Conservation (phyloP, 2,113 vertebrate genomes). For the Dissostichus mawsoni region DNA sequence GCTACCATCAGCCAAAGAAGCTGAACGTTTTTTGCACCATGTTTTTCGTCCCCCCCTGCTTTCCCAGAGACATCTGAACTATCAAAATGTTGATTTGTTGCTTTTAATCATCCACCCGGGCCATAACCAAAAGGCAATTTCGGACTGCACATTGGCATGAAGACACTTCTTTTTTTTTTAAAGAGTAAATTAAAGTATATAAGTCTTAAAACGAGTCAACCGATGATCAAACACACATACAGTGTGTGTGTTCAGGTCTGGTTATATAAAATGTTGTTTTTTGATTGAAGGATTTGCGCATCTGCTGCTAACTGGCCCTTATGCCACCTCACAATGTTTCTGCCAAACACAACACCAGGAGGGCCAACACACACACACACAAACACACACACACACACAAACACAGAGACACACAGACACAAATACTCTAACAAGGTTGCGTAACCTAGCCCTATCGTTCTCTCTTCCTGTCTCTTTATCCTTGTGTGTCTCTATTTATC, state of each 20-base stretch:
- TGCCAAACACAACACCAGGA: conserved; percentile 44
- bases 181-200: background rate
- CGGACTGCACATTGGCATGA: no score
- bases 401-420: conserved; percentile 9
- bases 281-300: conserved; percentile 49
- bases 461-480: conserved; percentile 17
- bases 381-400: conserved; percentile 1
- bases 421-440: conserved; percentile 47
- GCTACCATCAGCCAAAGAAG: no score
- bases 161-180: no score
- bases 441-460: conserved; percentile 27
- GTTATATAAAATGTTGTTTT: conserved; percentile 59
- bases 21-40: no score
- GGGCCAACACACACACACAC: conserved; percentile 26
- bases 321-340: conserved; percentile 32
- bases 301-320: conserved; percentile 60
- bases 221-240: background rate
- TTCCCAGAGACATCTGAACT: no score
- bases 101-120: no score
- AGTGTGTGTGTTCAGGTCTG: conserved; percentile 39
- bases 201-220: conserved; percentile 9
- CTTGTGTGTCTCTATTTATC: conserved; percentile 14
- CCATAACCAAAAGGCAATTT: no score
- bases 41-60: no score
- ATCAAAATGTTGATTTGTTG: no score